Conservation (phyloP, 2,797 vertebrate genomes). For the Pseudochromis fuscus region DNA sequence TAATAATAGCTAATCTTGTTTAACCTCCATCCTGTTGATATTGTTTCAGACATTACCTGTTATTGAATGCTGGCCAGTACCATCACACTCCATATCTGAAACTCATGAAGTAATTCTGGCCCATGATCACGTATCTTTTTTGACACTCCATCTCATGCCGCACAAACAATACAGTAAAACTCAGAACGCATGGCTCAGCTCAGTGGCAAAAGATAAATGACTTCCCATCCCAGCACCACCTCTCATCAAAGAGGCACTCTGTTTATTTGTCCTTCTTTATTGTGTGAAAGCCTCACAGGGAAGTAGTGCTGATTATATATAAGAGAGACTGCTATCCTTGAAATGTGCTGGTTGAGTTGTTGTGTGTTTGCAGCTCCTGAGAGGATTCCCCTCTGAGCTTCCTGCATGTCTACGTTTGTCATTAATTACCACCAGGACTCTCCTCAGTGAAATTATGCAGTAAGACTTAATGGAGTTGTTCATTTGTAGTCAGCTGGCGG, state of each 20-base stretch:
- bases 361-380: constrained; percentile 22
- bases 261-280: constrained; percentile 49
- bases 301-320: constrained; percentile 53
- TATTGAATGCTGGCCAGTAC: constrained; percentile 3
- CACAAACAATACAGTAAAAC: constrained; percentile 7
- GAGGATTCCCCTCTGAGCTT: constrained; percentile 39
- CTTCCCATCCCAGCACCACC: neutral
- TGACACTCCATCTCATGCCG: constrained; percentile 1
- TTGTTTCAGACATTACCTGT: constrained; percentile 2
- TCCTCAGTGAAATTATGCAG: constrained; percentile 35
- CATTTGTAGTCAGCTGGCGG: constrained; percentile 37
- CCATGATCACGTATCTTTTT: constrained; percentile 11
- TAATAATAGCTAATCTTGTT: constrained; percentile 8
- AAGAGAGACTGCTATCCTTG: constrained; percentile 24
- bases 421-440: constrained; percentile 47
- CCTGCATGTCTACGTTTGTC: constrained; percentile 20
- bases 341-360: constrained; percentile 29
- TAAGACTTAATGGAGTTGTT: constrained; percentile 33
- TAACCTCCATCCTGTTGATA: neutral
- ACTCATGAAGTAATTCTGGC: constrained; percentile 14
- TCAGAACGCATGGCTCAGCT: constrained; percentile 12
- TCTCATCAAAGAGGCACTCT: constrained; percentile 27
- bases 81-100: neutral
- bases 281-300: constrained; percentile 33
- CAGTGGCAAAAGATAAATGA: constrained; percentile 30